Base-by-base conservation (phyloP, 2,797 vertebrate species). In the Podarcis siculus region DNA sequence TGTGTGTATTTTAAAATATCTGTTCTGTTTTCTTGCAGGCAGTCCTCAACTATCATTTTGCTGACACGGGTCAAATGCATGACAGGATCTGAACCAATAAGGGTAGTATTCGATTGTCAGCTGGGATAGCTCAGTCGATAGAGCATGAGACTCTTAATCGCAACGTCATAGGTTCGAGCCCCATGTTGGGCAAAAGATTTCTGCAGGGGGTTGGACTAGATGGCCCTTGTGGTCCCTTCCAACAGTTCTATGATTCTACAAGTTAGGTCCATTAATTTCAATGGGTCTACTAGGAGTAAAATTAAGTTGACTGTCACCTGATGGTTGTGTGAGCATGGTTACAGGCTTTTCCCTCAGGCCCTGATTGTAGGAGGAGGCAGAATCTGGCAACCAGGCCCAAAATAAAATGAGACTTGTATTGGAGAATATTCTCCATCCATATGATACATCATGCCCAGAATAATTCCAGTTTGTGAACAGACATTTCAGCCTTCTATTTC, bases 381-480 rank as follows among this genome's bases (percentile, higher is more conserved):
- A 30, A 21, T 25, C 49, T 61, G 37, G 2, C 8, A 92, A 89
- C 82, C 3, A 86, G 77, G 66, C 27, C 72, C 45, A 55, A 67
- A 25, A 87, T 13, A 72, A 87, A 91, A 83, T 72, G 30, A 89
- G 35, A 87, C 81, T 75, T 89, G 10, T 72, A 58, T 69, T 72
- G 82, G 21, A 5, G 13, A 77, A 15, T 3, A 5, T 42, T 77
- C 7, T 83, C 42, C 76, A 27, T 78, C 72, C 58, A 58, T 15
- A 78, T 79, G 0, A 9, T 4, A 67, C 77, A 87, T n/a, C 58
- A 42, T 17, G 88, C 79, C 81, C 82, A 35, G 79, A 39, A 92
- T 77, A 93, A 91, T 86, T 45, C 87, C 69, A 90, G 90, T 87
- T 32, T 92, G 49, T 25, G 88, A 91, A 23, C 61, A 86, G 32